Percentiles rank a stretch among this genome's conserved stretches.
phyloP scores from a whole-genome alignment of 2,113 vertebrate genomes.

The Nesoenas mayeri region DNA sequence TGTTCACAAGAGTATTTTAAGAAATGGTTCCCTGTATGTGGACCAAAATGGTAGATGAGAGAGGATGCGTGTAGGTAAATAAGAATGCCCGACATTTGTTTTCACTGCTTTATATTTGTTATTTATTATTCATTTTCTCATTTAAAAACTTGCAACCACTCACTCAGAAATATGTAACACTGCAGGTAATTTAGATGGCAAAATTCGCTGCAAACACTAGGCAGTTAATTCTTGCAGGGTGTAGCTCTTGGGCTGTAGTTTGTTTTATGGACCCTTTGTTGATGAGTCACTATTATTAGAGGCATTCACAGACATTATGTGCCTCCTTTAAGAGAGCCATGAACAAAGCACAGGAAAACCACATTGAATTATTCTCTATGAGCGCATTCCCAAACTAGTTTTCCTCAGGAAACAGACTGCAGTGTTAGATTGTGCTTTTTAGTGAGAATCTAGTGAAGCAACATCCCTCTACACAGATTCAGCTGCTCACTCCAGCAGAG shows the following conservation, averaged over 20 bases:
- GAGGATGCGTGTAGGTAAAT: background rate
- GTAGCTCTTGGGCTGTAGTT: background rate
- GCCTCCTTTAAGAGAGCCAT: background rate
- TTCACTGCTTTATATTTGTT: background rate
- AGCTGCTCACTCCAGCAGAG: background rate
- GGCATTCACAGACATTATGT: background rate
- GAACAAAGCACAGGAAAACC: background rate
- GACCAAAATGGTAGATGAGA: background rate
- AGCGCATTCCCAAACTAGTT: background rate
- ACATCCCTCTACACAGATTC: background rate
- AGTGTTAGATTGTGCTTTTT: background rate
- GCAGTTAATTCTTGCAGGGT: background rate
- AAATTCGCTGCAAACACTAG: background rate
- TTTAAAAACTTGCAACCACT: background rate
- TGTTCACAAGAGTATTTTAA: background rate
- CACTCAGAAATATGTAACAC: background rate
- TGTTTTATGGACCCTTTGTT: background rate
- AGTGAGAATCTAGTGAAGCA: background rate
- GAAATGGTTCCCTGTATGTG: background rate
- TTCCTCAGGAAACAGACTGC: background rate
- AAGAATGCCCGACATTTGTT: background rate
- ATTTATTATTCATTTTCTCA: background rate
- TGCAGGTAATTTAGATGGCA: background rate
- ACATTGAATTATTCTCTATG: rapidly evolving
- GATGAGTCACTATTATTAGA: background rate